Conservation (phyloP, 2,113 vertebrate genomes). For the Rhizomys pruinosus region DNA sequence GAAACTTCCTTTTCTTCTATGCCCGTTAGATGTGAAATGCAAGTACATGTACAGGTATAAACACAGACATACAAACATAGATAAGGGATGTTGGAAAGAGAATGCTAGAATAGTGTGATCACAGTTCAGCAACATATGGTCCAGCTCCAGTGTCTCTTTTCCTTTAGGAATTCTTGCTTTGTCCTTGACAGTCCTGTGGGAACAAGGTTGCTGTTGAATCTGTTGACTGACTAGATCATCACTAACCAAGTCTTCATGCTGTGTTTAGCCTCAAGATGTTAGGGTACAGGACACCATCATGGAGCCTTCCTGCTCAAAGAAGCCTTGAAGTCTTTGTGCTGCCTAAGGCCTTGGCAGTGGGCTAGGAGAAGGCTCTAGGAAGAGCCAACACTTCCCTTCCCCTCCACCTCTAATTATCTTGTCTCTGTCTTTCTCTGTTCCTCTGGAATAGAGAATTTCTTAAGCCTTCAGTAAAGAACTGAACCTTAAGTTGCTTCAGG, state of each 20-base stretch:
- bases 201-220: not conserved
- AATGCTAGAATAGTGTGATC: not conserved
- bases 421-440: not conserved
- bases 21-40: not conserved
- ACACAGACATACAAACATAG: not conserved
- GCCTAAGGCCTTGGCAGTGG: not conserved
- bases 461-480: not conserved
- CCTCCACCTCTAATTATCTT: not conserved
- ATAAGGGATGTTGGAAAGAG: not conserved
- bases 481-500: not conserved
- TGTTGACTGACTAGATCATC: not conserved
- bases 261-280: fast-evolving
- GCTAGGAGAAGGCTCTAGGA: not conserved
- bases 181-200: not conserved
- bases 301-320: not conserved
- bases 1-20: not conserved
- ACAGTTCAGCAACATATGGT: not conserved
- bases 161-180: not conserved
- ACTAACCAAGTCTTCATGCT: fast-evolving
- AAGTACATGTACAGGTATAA: not conserved
- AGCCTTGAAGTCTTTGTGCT: not conserved
- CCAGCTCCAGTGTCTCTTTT: not conserved
- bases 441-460: not conserved
- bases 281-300: not conserved
- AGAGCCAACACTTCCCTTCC: not conserved